phyloP scores from a whole-genome alignment of 2,797 vertebrate species.

The Urosaurus nigricauda region DNA sequence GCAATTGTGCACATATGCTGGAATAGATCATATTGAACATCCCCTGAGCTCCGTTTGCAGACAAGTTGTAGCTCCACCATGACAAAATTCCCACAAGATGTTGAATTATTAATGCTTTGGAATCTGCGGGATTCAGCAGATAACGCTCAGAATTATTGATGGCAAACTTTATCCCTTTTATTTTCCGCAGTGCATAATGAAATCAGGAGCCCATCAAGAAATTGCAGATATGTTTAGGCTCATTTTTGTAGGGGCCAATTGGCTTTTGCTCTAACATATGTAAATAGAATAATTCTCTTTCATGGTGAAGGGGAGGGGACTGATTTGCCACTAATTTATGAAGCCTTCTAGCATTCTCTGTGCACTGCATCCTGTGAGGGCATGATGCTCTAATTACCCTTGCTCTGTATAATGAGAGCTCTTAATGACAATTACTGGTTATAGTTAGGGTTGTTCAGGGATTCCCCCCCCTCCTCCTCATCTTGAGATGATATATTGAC shows the following conservation, averaged over 20 bases:
- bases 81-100: slow-evolving; percentile 87
- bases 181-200: slow-evolving; percentile 86
- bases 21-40: slow-evolving; percentile 86
- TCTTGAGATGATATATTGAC: slow-evolving; percentile 75
- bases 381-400: slow-evolving; percentile 79
- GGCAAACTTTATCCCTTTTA: slow-evolving; percentile 86
- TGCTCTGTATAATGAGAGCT: slow-evolving; percentile 76
- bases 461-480: slow-evolving; percentile 54
- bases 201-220: slow-evolving; percentile 84
- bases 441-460: slow-evolving; percentile 75
- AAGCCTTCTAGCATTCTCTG: slow-evolving; percentile 69
- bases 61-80: slow-evolving; percentile 85
- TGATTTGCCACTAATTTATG: slow-evolving; percentile 81
- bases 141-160: slow-evolving; percentile 87
- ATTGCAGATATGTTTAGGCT: slow-evolving; percentile 81
- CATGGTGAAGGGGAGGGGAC: slow-evolving; percentile 60
- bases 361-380: slow-evolving; percentile 68
- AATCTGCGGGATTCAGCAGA: slow-evolving; percentile 89
- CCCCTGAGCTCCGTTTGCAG: slow-evolving; percentile 84
- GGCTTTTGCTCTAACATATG: slow-evolving; percentile 79
- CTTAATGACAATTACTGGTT: slow-evolving; percentile 82
- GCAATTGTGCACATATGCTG: slow-evolving; percentile 70
- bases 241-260: slow-evolving; percentile 82
- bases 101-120: slow-evolving; percentile 92
- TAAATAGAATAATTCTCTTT: slow-evolving; percentile 76